Evolutionary conservation across 1,140 invertebrate species (phyloP).

Genomic region (Ips nitidus): DNA sequence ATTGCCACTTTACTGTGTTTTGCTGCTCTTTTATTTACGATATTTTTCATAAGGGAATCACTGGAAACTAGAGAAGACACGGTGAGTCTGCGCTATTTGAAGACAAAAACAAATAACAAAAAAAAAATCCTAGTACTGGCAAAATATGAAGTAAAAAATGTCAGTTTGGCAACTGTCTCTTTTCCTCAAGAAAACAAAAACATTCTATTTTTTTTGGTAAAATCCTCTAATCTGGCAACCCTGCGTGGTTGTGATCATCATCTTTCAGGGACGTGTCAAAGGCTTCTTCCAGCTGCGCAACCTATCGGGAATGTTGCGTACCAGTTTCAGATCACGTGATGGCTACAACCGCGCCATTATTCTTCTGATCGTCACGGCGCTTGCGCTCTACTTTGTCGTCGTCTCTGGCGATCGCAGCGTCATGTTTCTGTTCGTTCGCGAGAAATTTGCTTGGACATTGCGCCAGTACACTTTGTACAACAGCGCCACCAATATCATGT

Average conservation of each 20-base stretch:
- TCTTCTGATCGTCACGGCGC: conserved; percentile 59
- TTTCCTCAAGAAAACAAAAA: conserved; percentile 41
- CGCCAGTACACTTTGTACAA: conserved; percentile 61
- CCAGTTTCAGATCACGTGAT: conserved; percentile 61
- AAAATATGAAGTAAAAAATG: neutral
- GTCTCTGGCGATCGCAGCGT: conserved; percentile 59
- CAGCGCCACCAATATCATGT: conserved; percentile 52
- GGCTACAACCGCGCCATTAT: conserved; percentile 62
- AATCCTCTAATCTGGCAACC: too few species aligned
- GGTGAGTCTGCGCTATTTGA: neutral
- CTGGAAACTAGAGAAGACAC: conserved; percentile 31
- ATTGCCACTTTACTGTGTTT: conserved; percentile 45
- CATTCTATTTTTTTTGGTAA: conserved; percentile 41
- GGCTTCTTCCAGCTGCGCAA: conserved; percentile 60
- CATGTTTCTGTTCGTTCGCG: conserved; percentile 64
- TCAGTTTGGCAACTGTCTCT: conserved; percentile 12
- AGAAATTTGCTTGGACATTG: conserved; percentile 67
- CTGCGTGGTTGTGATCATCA: conserved; percentile 56
- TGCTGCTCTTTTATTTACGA: conserved; percentile 50
- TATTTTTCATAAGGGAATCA: conserved; percentile 51
- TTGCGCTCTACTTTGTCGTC: conserved; percentile 59
- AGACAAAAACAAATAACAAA: neutral
- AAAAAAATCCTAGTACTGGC: neutral
- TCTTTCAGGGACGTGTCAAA: conserved; percentile 50
- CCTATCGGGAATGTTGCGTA: conserved; percentile 61